Evolutionary conservation across 2,888 invertebrate species (phyloP).

Genomic region (Parthenolecanium corni): DNA sequence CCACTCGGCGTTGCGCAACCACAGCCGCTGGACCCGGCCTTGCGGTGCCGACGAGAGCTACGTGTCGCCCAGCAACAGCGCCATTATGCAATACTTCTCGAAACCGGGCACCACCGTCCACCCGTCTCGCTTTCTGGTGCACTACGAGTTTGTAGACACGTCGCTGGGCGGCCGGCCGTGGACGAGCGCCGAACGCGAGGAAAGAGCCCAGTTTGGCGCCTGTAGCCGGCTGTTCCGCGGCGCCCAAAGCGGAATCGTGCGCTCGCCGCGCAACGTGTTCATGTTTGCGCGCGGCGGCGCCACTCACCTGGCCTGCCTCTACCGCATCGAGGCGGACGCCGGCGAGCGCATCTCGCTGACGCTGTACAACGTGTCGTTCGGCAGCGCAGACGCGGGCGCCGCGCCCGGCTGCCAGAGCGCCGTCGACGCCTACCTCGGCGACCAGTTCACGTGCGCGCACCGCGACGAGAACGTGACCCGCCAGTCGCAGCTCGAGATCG

Average conservation of each 20-base stretch:
- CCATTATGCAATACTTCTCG: slow-evolving; percentile 36
- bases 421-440: slow-evolving; percentile 54
- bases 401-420: slow-evolving; percentile 57
- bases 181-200: slow-evolving; percentile 41
- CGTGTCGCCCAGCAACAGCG: slow-evolving; percentile 43
- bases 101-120: slow-evolving; percentile 62
- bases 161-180: slow-evolving; percentile 58
- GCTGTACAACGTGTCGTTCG: slow-evolving; percentile 60
- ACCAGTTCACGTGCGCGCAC: slow-evolving; percentile 35
- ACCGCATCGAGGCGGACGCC: slow-evolving; percentile 55
- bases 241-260: slow-evolving; percentile 47
- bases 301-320: slow-evolving; percentile 60
- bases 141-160: slow-evolving; percentile 76
- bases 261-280: slow-evolving; percentile 58
- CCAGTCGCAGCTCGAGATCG: slow-evolving; percentile 47
- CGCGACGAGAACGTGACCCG: slow-evolving; percentile 13
- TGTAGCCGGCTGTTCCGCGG: slow-evolving; percentile 49
- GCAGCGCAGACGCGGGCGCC: slow-evolving; percentile 39
- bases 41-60: slow-evolving; percentile 71
- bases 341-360: slow-evolving; percentile 48
- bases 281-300: slow-evolving; percentile 75
- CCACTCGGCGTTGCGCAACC: slow-evolving; percentile 61
- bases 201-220: slow-evolving; percentile 38
- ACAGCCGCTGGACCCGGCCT: slow-evolving; percentile 63
- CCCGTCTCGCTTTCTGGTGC: slow-evolving; percentile 55